Base-by-base conservation (phyloP, 2,888 invertebrate genomes). In the Allophyes oxyacanthae region DNA sequence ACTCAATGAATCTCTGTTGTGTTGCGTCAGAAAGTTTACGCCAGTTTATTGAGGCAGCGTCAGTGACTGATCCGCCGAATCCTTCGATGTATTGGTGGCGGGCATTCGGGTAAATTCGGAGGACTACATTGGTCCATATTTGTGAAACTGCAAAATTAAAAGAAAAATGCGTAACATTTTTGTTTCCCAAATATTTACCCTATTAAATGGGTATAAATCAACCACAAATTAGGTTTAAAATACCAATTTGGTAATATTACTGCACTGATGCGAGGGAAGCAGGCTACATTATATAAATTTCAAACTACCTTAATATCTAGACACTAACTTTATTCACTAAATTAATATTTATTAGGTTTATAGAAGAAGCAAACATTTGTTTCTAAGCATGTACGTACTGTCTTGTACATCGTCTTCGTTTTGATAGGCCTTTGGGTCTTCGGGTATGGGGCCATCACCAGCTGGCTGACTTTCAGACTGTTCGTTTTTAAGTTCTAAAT, bases 41-140 rank as follows among this genome's bases (percentile, higher is more conserved):
- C 78, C 98, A 95, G 83, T 97, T 97, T 11, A 97, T 95, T 0
- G 96, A 96, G 2, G 95, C 95, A 0, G 96, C 90, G 52, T 96
- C 96, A 0, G 98, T 98, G 60, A 98, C 97, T 0, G 98, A 97
- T 0, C 97, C 98, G 0, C 98, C 98, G 83, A 97, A 98, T 0
- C 98, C 98, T 62, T 95, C 84, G 15, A 98, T 96, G 15, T 80
- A 91, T 86, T 98, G 98, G 75, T 92, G 95, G 3, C 83, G 89
- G 2, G 69, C 72, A 40, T 77, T 79, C 1, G 81, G 63, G 60
- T 64, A 84, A 13, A 90, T 52, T 44, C 87, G 77, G 6, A 88
- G 58, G 2, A 56, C 68, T 9, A 85, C 86, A 30, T 74, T 75
- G 48, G 72, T 72, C 59, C 67, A 74, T 36, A 81, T 60, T 2